phyloP scores from a whole-genome alignment of 1,140 invertebrate species.

The Ceratina japonica region DNA sequence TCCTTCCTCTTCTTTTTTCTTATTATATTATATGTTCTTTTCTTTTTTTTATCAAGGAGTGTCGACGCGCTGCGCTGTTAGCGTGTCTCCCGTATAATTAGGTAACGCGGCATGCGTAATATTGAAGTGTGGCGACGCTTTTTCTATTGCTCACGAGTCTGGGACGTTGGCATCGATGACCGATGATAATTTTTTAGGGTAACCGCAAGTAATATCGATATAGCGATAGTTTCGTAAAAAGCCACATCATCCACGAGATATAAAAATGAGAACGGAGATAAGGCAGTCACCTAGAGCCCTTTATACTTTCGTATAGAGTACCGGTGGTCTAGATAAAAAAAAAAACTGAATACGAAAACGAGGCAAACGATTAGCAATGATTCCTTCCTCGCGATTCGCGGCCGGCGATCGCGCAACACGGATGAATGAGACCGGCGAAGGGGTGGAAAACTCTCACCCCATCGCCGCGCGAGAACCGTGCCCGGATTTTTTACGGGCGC shows the following conservation, averaged over 20 bases:
- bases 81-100: constrained; percentile 3
- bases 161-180: constrained; percentile 2
- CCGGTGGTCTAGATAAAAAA: not conserved
- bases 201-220: constrained; percentile 29
- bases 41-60: not conserved
- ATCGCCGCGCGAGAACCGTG: not conserved
- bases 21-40: too few relatives aligned
- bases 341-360: not conserved
- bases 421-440: not conserved
- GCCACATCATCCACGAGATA: constrained; percentile 27
- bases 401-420: constrained; percentile 13
- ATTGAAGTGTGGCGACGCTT: constrained; percentile 6
- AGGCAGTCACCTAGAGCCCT: constrained; percentile 33
- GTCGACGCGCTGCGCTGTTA: constrained; percentile 1
- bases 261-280: constrained; percentile 26
- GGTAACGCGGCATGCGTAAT: not conserved
- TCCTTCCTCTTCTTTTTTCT: not conserved
- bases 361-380: constrained; percentile 6
- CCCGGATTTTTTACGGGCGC: constrained; percentile 18
- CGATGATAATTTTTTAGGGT: constrained; percentile 40
- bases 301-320: constrained; percentile 54
- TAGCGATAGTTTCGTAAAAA: constrained; percentile 13
- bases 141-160: constrained; percentile 20
- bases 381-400: constrained; percentile 29
- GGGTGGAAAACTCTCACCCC: too few relatives aligned